These are phyloP conservation scores for Lethocerus indicus DNA, from an alignment of 1,140 invertebrate species.

Conservation along the genomic window DNA sequence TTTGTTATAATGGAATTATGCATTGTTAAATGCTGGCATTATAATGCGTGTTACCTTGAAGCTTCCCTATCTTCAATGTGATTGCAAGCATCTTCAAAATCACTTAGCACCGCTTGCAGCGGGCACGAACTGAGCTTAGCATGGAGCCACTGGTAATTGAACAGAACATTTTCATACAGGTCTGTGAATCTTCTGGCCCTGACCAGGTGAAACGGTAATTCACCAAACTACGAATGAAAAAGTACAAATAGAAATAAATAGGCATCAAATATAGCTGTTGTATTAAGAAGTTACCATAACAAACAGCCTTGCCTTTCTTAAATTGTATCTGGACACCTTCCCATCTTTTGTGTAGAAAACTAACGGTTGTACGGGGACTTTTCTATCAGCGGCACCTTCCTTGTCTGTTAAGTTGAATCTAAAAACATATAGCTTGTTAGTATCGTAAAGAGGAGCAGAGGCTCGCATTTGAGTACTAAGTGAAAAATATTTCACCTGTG, in stretches of 20 bases:
- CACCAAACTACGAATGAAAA: conserved; percentile 55
- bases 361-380: conserved; percentile 90
- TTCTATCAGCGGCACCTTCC: conserved; percentile 85
- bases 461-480: neutral
- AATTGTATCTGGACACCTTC: conserved; percentile 65
- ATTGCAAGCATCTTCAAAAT: conserved; percentile 86
- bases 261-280: neutral
- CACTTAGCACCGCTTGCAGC: conserved; percentile 79
- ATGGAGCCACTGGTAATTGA: conserved; percentile 96
- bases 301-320: conserved; percentile 53
- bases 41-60: conserved; percentile 42
- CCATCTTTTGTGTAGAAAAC: conserved; percentile 83
- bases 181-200: conserved; percentile 80
- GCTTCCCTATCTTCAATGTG: conserved; percentile 73
- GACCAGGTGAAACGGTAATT: conserved; percentile 87
- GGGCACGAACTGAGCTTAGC: conserved; percentile 91
- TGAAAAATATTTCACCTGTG: conserved; percentile 40
- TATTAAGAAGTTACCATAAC: neutral
- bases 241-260: neutral
- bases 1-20: too few species aligned
- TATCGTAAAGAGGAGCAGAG: neutral
- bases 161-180: conserved; percentile 83
- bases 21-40: too few species aligned
- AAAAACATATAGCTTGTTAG: conserved; percentile 13
- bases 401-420: conserved; percentile 72